Evolutionary conservation across 1,140 invertebrate species (phyloP).

Genomic region (Frieseomelitta varia): DNA sequence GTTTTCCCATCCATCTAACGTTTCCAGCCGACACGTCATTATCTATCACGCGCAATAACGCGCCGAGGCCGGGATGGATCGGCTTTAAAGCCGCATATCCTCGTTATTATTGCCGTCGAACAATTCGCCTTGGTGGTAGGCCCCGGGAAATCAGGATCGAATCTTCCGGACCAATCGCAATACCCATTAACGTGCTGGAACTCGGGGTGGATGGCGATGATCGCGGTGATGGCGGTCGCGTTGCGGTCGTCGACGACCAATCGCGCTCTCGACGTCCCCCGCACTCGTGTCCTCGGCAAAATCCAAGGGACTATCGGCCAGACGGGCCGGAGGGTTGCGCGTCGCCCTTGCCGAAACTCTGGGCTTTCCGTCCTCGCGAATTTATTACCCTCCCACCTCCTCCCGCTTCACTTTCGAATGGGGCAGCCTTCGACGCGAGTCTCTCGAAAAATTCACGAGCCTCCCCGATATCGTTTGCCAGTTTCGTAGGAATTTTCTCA

Average conservation of each 20-base stretch:
- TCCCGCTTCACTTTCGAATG: background rate
- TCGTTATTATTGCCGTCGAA: constrained; percentile 53
- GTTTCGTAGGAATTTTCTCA: background rate
- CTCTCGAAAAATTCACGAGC: background rate
- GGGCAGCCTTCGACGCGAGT: background rate
- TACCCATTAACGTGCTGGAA: constrained; percentile 65
- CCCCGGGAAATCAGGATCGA: constrained; percentile 54
- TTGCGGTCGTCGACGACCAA: constrained; percentile 61
- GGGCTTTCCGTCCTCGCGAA: background rate
- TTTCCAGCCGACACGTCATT: background rate
- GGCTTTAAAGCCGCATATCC: constrained; percentile 20
- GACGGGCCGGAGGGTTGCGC: constrained; percentile 6
- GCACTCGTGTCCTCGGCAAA: constrained; percentile 43
- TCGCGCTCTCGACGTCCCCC: constrained; percentile 29
- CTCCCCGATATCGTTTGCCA: background rate
- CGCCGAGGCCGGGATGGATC: background rate
- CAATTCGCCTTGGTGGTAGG: constrained; percentile 43
- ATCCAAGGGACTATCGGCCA: constrained; percentile 52
- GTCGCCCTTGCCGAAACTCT: background rate
- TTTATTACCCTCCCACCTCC: background rate
- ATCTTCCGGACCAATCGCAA: constrained; percentile 65
- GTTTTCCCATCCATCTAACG: background rate
- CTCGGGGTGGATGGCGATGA: constrained; percentile 61
- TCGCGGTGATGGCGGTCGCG: constrained; percentile 62
- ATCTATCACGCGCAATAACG: background rate